Evolutionary conservation across 2,797 vertebrate genomes (phyloP).

Genomic region (Calcarius lapponicus): DNA sequence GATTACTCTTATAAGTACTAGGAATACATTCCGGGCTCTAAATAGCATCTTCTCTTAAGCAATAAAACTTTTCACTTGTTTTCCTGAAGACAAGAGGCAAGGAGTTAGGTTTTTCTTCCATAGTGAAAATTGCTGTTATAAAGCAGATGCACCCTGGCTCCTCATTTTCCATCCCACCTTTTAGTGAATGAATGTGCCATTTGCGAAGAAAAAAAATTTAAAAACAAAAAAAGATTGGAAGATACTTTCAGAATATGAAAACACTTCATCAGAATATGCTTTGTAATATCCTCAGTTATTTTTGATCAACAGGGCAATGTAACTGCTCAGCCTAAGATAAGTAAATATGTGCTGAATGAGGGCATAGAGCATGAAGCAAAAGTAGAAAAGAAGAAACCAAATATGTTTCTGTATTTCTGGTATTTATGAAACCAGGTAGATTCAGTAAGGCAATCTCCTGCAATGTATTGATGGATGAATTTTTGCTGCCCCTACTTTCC

Average conservation of each 20-base stretch:
- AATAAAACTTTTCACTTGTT: neutral
- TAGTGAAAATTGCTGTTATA: neutral
- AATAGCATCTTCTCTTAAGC: neutral
- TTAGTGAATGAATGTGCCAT: neutral
- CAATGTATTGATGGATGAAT: neutral
- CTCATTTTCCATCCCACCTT: neutral
- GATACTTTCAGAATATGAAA: neutral
- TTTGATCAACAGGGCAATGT: neutral
- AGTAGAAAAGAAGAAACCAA: neutral
- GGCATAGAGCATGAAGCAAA: neutral
- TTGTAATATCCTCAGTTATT: neutral
- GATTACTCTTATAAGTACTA: neutral
- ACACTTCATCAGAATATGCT: neutral
- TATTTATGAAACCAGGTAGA: conserved; percentile 8
- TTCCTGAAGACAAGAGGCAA: neutral
- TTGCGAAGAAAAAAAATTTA: neutral
- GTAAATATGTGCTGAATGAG: neutral
- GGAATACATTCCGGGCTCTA: neutral
- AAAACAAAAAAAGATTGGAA: neutral
- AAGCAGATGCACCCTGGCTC: neutral
- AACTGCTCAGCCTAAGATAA: neutral
- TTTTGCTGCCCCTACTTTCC: neutral
- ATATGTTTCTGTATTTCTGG: neutral
- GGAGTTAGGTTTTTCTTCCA: neutral
- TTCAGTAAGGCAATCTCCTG: conserved; percentile 2